Conservation (phyloP, 2,888 invertebrate species). For the Sycophila texana region DNA sequence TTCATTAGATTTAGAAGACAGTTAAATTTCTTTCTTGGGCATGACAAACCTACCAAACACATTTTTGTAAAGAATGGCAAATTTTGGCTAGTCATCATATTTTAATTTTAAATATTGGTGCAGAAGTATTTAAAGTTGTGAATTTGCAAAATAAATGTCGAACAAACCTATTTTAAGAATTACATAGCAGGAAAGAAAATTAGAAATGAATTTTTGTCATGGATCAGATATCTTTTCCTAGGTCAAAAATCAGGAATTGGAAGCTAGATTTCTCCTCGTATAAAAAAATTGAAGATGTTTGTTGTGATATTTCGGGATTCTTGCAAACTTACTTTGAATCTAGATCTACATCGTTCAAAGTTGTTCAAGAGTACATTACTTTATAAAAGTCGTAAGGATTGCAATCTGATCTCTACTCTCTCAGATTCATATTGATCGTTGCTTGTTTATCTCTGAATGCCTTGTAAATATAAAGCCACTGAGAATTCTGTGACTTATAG, state of each 20-base stretch:
- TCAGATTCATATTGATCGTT: conserved; percentile 55
- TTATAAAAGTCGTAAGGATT: conserved; percentile 49
- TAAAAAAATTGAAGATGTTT: conserved; percentile 35
- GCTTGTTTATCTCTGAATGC: conserved; percentile 56
- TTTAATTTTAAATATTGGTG: no score
- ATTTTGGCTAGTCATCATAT: no score
- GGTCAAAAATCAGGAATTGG: background rate
- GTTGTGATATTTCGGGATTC: conserved; percentile 52
- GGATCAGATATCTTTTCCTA: conserved; percentile 46
- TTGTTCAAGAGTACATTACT: conserved; percentile 47
- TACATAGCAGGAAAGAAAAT: conserved; percentile 15
- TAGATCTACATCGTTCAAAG: conserved; percentile 49
- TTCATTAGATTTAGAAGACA: no score
- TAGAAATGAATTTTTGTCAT: conserved; percentile 38
- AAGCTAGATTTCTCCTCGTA: conserved; percentile 38
- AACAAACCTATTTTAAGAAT: background rate
- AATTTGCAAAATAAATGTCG: no score
- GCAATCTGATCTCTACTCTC: conserved; percentile 58
- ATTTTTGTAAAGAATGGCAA: no score
- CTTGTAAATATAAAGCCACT: conserved; percentile 56
- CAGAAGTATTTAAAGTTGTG: no score
- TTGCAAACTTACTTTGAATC: conserved; percentile 20
- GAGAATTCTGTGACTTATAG: conserved; percentile 54
- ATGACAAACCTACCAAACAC: background rate
- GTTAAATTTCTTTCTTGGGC: no score